Percentiles rank a stretch among this genome's conserved stretches.
Conservation (phyloP, 2,797 vertebrate genomes). For the Stomatorhinus walkeri region DNA sequence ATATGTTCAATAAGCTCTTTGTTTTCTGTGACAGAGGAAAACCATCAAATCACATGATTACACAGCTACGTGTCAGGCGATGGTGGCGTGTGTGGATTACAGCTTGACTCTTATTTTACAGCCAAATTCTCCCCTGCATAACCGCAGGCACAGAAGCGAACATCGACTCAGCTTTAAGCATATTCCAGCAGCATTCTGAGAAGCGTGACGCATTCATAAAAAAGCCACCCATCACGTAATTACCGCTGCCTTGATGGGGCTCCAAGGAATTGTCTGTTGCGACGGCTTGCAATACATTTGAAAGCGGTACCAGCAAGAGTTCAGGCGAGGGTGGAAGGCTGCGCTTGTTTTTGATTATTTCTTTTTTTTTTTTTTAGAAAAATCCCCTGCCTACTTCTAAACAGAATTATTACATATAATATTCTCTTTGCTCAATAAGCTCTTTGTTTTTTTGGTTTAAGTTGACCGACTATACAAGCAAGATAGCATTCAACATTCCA, state of each 20-base stretch:
- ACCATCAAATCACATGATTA: background rate
- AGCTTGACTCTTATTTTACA: background rate
- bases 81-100: background rate
- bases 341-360: background rate
- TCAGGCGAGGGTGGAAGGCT: background rate
- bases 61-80: background rate
- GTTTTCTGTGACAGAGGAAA: background rate
- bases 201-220: conserved; percentile 11
- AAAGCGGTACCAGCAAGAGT: conserved; percentile 41
- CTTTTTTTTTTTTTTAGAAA: background rate
- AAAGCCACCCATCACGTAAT: conserved; percentile 45
- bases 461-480: background rate
- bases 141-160: background rate
- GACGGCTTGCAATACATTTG: conserved; percentile 40
- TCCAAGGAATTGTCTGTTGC: conserved; percentile 43
- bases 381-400: background rate
- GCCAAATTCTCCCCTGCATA: background rate
- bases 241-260: conserved; percentile 51
- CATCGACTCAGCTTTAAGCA: background rate
- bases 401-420: background rate
- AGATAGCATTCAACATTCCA: background rate
- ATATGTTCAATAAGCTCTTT: background rate
- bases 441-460: background rate
- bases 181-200: background rate
- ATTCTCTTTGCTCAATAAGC: background rate